Evolutionary conservation across 2,797 vertebrate species (phyloP), one percentile per base, ranked within the genome.

Genomic region (Myripristis jacobus): DNA sequence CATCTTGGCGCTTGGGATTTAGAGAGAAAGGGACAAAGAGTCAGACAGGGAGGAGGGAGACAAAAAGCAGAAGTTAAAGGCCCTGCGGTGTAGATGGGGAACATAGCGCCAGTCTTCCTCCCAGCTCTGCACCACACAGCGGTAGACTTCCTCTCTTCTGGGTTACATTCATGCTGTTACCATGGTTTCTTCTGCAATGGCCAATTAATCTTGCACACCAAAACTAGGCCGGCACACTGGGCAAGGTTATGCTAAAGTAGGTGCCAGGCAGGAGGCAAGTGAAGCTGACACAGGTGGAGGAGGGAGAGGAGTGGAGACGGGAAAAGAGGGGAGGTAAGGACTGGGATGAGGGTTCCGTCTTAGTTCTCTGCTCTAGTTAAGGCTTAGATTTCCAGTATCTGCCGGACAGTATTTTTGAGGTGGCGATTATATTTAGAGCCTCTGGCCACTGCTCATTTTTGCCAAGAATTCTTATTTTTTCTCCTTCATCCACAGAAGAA

Each of bases 1-100:
- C 96, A 0, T 97, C 96, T 77, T 97, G 96, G 19, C 96, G 94
- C 96, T 97, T 68, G 11, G 27, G 68, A 25, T 12, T 22, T 22
- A 68, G 68, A 75, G 53, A 77, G 25, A 71, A 64, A 78, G 69
- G 7, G 31, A 65, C 1, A 65, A 54, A 44, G 51, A 44, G 41
- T 75, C 56, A 78, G 43, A 76, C 24, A 79, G 27, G 51, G 52
- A 47, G 38, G 11, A 13, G 31, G 27, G 13, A 60, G 44, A 31
- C 47, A 11, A 56, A 75, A 55, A 61, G 41, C 31, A 50, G 21
- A 19, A 56, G 51, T 59, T 66, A 70, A 60, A 72, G 34, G 1
- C 4, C 47, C 0, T 24, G 31, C 12, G 2, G 47, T 46, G 12
- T 43, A 31, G 52, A 46, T 6, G 1, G 7, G 27, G 25, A 66